These are phyloP conservation scores for Ophion obscuratus DNA, from an alignment of 2,888 invertebrate species.

Conservation along the genomic window DNA sequence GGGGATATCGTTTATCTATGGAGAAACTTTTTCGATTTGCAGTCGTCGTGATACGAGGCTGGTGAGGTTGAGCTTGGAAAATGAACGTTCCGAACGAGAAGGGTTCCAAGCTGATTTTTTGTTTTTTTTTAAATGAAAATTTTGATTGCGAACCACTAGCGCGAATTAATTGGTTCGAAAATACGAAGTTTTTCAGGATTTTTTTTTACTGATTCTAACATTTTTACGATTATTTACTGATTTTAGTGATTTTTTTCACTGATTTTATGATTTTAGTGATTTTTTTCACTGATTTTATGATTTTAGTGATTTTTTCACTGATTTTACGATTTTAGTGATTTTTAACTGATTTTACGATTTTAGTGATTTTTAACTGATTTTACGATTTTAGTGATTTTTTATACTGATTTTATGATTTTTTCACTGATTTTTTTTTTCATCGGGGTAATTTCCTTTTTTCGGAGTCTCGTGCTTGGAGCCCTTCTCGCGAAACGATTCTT, in stretches of 20 bases:
- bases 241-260: no score
- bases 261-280: not conserved
- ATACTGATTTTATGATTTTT: no score
- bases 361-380: no score
- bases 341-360: no score
- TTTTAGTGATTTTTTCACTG: no score
- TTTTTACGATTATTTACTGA: no score
- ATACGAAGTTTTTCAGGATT: not conserved
- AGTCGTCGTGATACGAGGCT: not conserved
- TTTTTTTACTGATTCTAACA: no score
- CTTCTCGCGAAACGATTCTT: constrained; percentile 27
- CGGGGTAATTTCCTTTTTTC: not conserved
- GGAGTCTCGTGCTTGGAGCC: not conserved
- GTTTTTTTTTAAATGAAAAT: not conserved
- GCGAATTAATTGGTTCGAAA: not conserved
- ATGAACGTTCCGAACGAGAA: not conserved
- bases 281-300: not conserved
- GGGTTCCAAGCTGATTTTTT: not conserved
- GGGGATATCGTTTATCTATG: constrained; percentile 17
- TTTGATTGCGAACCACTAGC: not conserved
- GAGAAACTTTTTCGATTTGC: constrained; percentile 15
- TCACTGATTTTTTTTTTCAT: no score
- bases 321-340: no score
- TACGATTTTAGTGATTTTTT: no score
- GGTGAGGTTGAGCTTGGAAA: not conserved